Conservation (phyloP, 1,140 invertebrate species). For the Zaprionus capensis region DNA sequence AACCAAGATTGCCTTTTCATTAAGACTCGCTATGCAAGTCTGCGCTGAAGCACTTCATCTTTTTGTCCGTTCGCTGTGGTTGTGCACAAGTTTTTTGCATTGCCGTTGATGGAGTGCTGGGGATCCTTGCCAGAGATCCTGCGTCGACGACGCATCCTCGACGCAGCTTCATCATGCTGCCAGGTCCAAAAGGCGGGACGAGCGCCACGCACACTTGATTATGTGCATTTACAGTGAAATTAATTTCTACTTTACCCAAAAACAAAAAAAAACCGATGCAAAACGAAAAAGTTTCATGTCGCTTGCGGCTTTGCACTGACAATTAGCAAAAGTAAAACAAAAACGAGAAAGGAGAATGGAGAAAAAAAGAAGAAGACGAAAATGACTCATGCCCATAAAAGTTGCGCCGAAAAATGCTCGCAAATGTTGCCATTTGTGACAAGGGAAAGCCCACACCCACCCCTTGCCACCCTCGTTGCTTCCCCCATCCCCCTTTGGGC, state of each 20-base stretch:
- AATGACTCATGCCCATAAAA: constrained; percentile 33
- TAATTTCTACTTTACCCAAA: constrained; percentile 70
- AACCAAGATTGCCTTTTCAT: constrained; percentile 71
- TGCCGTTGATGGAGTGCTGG: constrained; percentile 29
- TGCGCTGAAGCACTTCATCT: constrained; percentile 63
- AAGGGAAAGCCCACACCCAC: constrained; percentile 9
- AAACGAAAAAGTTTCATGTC: constrained; percentile 62
- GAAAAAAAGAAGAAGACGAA: constrained; percentile 14
- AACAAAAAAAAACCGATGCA: constrained; percentile 30
- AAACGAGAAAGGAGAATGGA: constrained; percentile 43
- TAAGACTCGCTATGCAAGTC: constrained; percentile 52
- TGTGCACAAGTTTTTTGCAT: constrained; percentile 30
- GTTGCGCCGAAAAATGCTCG: constrained; percentile 45
- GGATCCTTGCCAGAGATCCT: not conserved
- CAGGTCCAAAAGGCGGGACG: constrained; percentile 13
- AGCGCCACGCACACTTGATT: constrained; percentile 70
- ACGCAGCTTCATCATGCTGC: constrained; percentile 51
- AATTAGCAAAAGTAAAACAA: constrained; percentile 72
- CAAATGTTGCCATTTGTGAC: constrained; percentile 57
- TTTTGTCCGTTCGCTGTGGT: constrained; percentile 41
- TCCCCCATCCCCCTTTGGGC: not conserved
- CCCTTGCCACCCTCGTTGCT: not conserved
- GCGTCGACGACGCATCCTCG: constrained; percentile 9
- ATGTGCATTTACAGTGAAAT: constrained; percentile 80
- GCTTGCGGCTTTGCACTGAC: constrained; percentile 74